Conservation (phyloP, 2,888 invertebrate species). For the Bembecia ichneumoniformis region DNA sequence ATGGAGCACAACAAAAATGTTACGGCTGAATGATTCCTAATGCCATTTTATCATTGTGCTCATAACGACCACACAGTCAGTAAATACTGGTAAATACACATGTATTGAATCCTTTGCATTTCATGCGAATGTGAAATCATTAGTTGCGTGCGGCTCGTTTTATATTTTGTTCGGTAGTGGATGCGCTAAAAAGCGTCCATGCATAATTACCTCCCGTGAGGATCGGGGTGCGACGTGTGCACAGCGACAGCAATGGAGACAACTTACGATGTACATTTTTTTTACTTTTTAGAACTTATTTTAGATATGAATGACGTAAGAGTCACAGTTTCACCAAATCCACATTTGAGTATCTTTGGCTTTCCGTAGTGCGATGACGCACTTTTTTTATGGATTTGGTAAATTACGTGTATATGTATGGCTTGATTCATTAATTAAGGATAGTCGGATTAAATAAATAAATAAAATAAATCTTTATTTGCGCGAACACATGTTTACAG, state of each 20-base stretch:
- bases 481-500: too few relatives aligned
- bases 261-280: slow-evolving; percentile 1
- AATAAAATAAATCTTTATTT: too few relatives aligned
- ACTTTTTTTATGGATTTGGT: too few relatives aligned
- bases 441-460: too few relatives aligned
- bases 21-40: not conserved
- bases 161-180: slow-evolving; percentile 63
- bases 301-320: too few relatives aligned
- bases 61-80: not conserved
- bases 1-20: not conserved
- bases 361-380: too few relatives aligned
- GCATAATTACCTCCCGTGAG: slow-evolving; percentile 69
- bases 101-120: slow-evolving; percentile 4
- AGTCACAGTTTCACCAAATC: too few relatives aligned
- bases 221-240: slow-evolving; percentile 35
- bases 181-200: slow-evolving; percentile 67
- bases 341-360: too few relatives aligned
- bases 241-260: slow-evolving; percentile 29
- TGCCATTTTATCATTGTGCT: not conserved
- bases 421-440: too few relatives aligned
- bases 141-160: slow-evolving; percentile 56
- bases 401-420: too few relatives aligned
- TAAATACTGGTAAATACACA: slow-evolving; percentile 1
- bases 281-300: slow-evolving; percentile 1
- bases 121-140: slow-evolving; percentile 42